Evolutionary conservation across 2,888 invertebrate species (phyloP), one percentile per base, ranked within the genome.

Genomic region (Acholoe squamosa): DNA sequence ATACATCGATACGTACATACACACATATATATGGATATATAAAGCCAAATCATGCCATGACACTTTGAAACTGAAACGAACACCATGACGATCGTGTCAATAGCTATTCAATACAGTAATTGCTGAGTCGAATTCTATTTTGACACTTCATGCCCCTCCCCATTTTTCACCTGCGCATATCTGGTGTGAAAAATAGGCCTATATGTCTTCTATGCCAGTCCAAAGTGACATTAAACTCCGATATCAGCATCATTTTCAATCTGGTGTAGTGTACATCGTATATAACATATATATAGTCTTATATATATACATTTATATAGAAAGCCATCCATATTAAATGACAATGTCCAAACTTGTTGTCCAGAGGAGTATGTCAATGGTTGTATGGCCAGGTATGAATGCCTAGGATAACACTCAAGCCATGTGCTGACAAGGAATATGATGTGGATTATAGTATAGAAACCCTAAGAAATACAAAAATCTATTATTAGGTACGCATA

Each of bases 381-480:
- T 54, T 54, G 33, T 86, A 86, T 19, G 52, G 19, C 28, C 86
- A 54, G 52, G 86, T 86, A 86, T n/a, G 86, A 86, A 52, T 86
- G 56, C 86, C 86, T 54, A 84, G 33, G 43, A 86, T 54, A 86
- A 86, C 86, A 86, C 86, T 54, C 61, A 89, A 89, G 89, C 71
- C 89, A 34, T n/a, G 67, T 89, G 89, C 89, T 71, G 43, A 67
- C 67, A 16, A 56, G 34, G 34, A n/a, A 10, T 43, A 43, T 34
- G 67, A 43, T n/a, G 25, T 43, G 31, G 89, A 67, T 31, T 56
- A 86, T 52, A 86, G 54, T 19, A 86, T 86, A 86, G 86, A 86
- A 86, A 86, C 54, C 86, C 86, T 86, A 86, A 86, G 86, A 86
- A 86, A 56, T 86, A 86, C 86, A 86, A 86, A 86, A 86, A 56